phyloP scores from a whole-genome alignment of 2,888 invertebrate species.

The Diarsia dahlii region DNA sequence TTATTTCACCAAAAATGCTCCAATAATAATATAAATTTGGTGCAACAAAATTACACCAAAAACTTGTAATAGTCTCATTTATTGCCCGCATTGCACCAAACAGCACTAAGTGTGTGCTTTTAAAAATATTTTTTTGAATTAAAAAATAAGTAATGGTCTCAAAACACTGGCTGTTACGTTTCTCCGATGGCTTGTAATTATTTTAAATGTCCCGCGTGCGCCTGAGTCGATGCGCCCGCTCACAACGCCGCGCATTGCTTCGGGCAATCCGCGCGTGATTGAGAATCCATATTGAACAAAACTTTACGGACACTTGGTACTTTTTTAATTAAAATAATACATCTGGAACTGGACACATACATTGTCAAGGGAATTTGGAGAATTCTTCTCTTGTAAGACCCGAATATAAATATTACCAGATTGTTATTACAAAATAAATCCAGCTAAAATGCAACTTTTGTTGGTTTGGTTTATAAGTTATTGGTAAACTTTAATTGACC shows the following conservation, averaged over 20 bases:
- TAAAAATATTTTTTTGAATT: constrained; percentile 87
- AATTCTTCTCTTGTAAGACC: not conserved
- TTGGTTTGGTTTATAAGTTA: constrained; percentile 22
- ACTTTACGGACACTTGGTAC: constrained; percentile 49
- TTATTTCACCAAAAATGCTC: constrained; percentile 65
- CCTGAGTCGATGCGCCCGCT: constrained; percentile 66
- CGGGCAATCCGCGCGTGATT: constrained; percentile 84
- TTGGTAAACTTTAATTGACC: constrained; percentile 41
- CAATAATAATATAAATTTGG: constrained; percentile 72
- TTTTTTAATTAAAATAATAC: constrained; percentile 58
- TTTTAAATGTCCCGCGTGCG: constrained; percentile 90
- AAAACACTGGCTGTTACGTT: constrained; percentile 90
- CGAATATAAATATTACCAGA: not conserved
- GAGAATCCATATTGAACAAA: constrained; percentile 86
- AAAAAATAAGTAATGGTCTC: constrained; percentile 90
- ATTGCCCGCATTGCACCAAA: constrained; percentile 81
- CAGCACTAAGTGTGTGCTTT: constrained; percentile 85
- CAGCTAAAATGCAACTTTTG: constrained; percentile 7
- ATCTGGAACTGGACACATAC: constrained; percentile 16
- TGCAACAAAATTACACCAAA: constrained; percentile 78
- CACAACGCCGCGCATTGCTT: constrained; percentile 73
- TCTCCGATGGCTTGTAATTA: constrained; percentile 91
- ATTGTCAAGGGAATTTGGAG: not conserved
- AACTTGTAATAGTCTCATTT: constrained; percentile 82
- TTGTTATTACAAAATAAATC: constrained; percentile 23